Evolutionary conservation across 1,140 invertebrate species (phyloP), one percentile per base, ranked within the genome.

Genomic region (Eufriesea mexicana): DNA sequence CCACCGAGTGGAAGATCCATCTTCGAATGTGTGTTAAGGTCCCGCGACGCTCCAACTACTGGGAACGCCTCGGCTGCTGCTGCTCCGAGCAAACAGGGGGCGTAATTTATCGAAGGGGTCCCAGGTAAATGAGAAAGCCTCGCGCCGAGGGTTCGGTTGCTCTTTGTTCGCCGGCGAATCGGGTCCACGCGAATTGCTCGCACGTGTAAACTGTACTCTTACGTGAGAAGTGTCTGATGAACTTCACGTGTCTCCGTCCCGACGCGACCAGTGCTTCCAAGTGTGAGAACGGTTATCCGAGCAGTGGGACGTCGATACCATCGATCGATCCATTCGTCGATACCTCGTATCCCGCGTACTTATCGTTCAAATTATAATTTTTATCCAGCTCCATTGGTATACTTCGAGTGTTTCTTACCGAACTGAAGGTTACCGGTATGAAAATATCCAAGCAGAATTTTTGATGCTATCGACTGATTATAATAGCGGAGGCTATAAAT

Each of bases 41-140:
- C 42, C 42, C 59, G 55, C 75, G 86, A 71, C 71, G 28, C 42
- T 49, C 79, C 55, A 85, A 83, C 86, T 80, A 83, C 86, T 79
- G 79, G 83, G 86, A 85, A 89, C 86, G 87, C 85, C 86, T 87
- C 57, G 68, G 6, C 47, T 28, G 54, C 62, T 64, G 74, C 67
- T 74, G 73, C 42, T 61, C 25, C 57, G 47, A 73, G 75, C 79
- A 87, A 80, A 84, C 86, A 73, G 14, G 47, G 23, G 45, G 28
- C 55, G 55, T 89, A 74, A 89, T 89, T 89, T 85, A 89, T 89
- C 79, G 76, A 59, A 66, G 28, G n/a, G 67, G 28, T 54, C 61
- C 70, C 64, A 47, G 70, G 67, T 77, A 84, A 87, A 88, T 81
- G 77, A 83, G 79, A 87, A 84, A 87, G 76, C 67, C 66, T 77